Base-by-base conservation (phyloP, 92 coral and sea anemone species). In the Phenganax marumi region DNA sequence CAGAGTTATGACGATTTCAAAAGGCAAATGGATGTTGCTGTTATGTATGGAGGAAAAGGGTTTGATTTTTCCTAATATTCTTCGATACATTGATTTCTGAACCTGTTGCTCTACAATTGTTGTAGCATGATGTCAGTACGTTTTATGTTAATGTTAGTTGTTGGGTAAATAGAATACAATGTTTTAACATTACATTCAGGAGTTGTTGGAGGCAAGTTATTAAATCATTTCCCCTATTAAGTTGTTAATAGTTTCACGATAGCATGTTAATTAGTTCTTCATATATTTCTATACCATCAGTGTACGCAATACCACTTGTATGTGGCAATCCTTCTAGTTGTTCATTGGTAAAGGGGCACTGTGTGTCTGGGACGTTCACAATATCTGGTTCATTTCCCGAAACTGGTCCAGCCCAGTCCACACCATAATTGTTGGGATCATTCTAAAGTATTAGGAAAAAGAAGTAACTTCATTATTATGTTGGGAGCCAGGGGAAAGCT, bases 361-460 rank as follows among this genome's bases (percentile, higher is more conserved):
- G 55, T 17, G 87, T 89, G 62, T 85, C 87, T 0, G 91, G 89
- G 68, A 89, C 76, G 13, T 89, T 87, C 10, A 89, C 89, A 48
- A 17, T 49, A 19, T 89, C 87, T 52, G 68, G 26, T 57, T 79
- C 24, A 76, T 83, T 69, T 8, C 76, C 39, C 43, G 91, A 85
- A 11, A 89, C 87, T 48, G 91, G 87, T 39, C 91, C 91, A 54
- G 70, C 76, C 83, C 89, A 85, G 77, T 89, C 91, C 73, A 89
- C 75, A 47, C 91, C 91, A 89, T 86, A 89, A 70, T 58, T 52
- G 33, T 85, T 73, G 75, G 21, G 60, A 70, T 88, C 88, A 80
- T 56, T 82, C 89, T 88, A 73, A 33, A 33, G 43, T 33, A 33
- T 33, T 33, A 1, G 43, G 43, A 33, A 33, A 33, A 33, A 33